Conservation (phyloP, 2,113 vertebrate species). For the Strix uralensis region DNA sequence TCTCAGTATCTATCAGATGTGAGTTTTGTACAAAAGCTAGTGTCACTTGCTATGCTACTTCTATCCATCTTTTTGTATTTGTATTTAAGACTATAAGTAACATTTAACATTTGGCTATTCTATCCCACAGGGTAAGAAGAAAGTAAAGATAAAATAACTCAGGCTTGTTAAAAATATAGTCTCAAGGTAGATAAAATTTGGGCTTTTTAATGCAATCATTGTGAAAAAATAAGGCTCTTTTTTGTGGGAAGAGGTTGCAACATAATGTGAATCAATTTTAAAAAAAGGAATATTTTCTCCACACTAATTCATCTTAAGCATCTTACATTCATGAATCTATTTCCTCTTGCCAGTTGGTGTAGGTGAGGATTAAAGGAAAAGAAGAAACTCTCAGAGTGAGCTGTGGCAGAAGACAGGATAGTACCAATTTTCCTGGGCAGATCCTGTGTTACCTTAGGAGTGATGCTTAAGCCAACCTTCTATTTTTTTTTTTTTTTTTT, state of each 20-base stretch:
- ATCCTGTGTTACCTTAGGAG: neutral
- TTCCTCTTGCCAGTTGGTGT: neutral
- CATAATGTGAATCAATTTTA: neutral
- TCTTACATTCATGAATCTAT: neutral
- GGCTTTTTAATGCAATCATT: neutral
- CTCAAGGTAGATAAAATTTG: neutral
- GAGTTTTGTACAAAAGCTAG: neutral
- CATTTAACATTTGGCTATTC: neutral
- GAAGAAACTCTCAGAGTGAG: neutral
- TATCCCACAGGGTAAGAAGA: neutral
- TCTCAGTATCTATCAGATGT: neutral
- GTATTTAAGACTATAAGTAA: neutral
- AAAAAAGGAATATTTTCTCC: neutral
- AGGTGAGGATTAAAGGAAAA: neutral
- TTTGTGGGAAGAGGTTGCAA: neutral
- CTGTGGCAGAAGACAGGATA: neutral
- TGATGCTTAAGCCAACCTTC: fast-evolving
- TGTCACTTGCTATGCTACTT: neutral
- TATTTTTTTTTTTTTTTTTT: too few relatives aligned
- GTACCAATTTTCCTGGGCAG: neutral
- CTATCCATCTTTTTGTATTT: neutral
- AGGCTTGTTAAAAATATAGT: neutral
- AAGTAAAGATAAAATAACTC: neutral
- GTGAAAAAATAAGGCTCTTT: neutral
- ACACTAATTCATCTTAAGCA: neutral